phyloP scores from a whole-genome alignment of 2,113 vertebrate genomes.

The Psilopsiagon aurifrons region DNA sequence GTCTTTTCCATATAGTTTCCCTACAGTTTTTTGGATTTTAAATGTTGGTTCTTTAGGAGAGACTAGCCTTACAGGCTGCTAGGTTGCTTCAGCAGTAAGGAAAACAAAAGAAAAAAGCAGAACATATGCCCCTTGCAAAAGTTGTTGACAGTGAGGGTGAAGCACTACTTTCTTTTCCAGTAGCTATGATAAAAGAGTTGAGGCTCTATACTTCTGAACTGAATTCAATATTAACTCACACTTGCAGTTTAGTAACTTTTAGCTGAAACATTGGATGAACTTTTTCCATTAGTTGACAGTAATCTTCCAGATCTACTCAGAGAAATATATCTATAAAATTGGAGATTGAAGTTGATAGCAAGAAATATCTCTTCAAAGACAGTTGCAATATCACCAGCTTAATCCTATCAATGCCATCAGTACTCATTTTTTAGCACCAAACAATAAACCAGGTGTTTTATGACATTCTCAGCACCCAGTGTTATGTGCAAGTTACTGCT shows the following conservation, averaged over 20 bases:
- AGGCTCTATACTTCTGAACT: not conserved
- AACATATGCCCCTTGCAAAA: not conserved
- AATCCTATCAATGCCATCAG: not conserved
- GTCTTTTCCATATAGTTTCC: not conserved
- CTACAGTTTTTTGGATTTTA: not conserved
- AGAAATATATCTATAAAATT: not conserved
- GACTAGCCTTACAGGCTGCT: not conserved
- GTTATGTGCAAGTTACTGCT: not conserved
- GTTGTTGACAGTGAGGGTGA: accelerated
- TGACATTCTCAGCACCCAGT: not conserved
- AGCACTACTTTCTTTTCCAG: not conserved
- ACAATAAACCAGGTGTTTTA: not conserved
- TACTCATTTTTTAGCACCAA: not conserved
- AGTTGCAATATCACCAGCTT: not conserved
- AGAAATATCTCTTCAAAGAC: not conserved
- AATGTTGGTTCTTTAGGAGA: not conserved
- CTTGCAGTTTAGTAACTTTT: not conserved
- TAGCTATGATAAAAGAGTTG: not conserved
- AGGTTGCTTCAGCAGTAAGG: not conserved
- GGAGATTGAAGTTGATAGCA: not conserved
- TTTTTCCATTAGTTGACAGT: not conserved
- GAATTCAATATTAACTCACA: not conserved
- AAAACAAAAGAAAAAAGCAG: not conserved
- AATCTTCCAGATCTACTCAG: not conserved
- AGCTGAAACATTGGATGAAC: not conserved